A percentile compares a stretch with the other conserved stretches of the same genome.
Conservation (phyloP, 2,113 vertebrate genomes). For the Poecilia latipinna region DNA sequence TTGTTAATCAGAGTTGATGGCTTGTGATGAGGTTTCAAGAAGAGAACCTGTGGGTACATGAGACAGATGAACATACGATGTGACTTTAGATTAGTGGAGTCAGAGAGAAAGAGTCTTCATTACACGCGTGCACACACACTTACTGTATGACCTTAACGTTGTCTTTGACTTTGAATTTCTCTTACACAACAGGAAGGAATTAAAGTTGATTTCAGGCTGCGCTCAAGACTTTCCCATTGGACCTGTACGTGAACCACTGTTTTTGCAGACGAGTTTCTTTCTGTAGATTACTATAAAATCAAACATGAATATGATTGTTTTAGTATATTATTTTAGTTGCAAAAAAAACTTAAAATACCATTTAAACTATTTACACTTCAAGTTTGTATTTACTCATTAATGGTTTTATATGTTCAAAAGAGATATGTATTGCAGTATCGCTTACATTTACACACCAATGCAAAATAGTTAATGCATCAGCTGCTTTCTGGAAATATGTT, state of each 20-base stretch:
- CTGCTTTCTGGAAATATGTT: not conserved
- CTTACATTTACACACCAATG: not conserved
- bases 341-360: not conserved
- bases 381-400: not conserved
- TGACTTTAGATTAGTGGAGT: slow-evolving; percentile 56
- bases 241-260: not conserved
- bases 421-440: not conserved
- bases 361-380: not conserved
- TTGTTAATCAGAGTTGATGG: slow-evolving; percentile 70
- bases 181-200: slow-evolving; percentile 16
- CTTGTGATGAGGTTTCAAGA: slow-evolving; percentile 50
- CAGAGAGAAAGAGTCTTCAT: slow-evolving; percentile 17
- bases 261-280: not conserved
- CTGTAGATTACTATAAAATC: not conserved
- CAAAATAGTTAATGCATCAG: not conserved
- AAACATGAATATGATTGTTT: not conserved
- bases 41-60: slow-evolving; percentile 46
- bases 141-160: slow-evolving; percentile 35
- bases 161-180: slow-evolving; percentile 29
- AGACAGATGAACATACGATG: slow-evolving; percentile 61
- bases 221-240: not conserved
- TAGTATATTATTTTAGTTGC: not conserved
- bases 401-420: not conserved
- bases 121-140: slow-evolving; percentile 39
- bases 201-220: slow-evolving; percentile 2